Conservation (phyloP, 2,888 invertebrate species). For the Eristalis pertinax region DNA sequence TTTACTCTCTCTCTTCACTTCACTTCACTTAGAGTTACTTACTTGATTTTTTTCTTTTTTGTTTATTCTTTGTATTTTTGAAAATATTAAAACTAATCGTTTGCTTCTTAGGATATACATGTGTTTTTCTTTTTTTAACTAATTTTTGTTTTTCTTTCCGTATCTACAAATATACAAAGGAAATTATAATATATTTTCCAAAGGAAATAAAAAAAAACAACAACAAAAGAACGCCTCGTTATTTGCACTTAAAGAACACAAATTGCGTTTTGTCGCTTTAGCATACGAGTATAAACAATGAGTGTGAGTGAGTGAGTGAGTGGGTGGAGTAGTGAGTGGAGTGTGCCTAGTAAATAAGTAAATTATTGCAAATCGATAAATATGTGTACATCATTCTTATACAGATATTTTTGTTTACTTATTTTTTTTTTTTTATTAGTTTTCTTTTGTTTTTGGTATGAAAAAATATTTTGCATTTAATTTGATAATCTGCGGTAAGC, state of each 20-base stretch:
- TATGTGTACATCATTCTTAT: slow-evolving; percentile 24
- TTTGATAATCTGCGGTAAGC: slow-evolving; percentile 53
- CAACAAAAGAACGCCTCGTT: slow-evolving; percentile 8
- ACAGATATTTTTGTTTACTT: slow-evolving; percentile 10
- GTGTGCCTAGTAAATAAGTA: slow-evolving; percentile 55
- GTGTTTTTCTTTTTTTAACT: slow-evolving; percentile 46
- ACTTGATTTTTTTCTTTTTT: slow-evolving; percentile 55
- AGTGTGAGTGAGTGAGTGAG: slow-evolving; percentile 1
- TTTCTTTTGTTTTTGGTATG: slow-evolving; percentile 48
- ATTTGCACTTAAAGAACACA: slow-evolving; percentile 62
- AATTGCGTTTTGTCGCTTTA: slow-evolving; percentile 21
- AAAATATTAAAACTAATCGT: slow-evolving; percentile 71
- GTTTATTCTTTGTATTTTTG: slow-evolving; percentile 41
- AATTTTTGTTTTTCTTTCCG: slow-evolving; percentile 35
- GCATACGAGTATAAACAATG: slow-evolving; percentile 37
- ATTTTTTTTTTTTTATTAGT: slow-evolving; percentile 17
- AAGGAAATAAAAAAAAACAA: too few relatives aligned
- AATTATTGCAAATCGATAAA: slow-evolving; percentile 52
- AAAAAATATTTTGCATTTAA: slow-evolving; percentile 52
- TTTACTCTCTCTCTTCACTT: slow-evolving; percentile 30
- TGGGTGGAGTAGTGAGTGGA: background rate
- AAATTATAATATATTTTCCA: slow-evolving; percentile 43
- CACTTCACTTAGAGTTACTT: slow-evolving; percentile 48
- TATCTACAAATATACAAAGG: slow-evolving; percentile 72
- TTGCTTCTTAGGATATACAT: slow-evolving; percentile 59